These are phyloP conservation scores for Pyrrhosoma nymphula DNA, from an alignment of 2,888 invertebrate genomes.

Conservation along the genomic window DNA sequence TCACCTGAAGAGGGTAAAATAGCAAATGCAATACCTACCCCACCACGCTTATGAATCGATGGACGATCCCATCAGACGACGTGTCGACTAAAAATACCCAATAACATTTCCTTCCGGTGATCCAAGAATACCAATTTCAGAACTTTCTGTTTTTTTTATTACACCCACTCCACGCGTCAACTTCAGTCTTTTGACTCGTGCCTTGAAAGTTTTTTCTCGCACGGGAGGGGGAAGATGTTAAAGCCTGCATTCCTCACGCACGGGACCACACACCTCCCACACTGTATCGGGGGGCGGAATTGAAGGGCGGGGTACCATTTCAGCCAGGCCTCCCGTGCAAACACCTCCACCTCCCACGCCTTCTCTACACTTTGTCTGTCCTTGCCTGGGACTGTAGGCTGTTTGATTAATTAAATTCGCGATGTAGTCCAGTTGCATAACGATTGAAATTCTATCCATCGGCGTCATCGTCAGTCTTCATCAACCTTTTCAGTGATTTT, in stretches of 20 bases:
- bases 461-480: too few species aligned
- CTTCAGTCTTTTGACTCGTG: neutral
- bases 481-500: too few species aligned
- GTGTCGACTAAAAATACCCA: neutral
- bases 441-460: too few species aligned
- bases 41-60: neutral
- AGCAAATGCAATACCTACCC: neutral
- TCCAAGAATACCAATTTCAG: conserved; percentile 7
- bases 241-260: neutral
- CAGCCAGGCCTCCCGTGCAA: neutral
- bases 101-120: neutral
- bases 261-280: neutral
- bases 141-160: conserved; percentile 6
- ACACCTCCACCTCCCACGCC: neutral
- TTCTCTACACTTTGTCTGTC: neutral
- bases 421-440: too few species aligned
- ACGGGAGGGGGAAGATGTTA: neutral
- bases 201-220: neutral
- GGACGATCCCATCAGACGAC: neutral
- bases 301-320: neutral
- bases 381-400: neutral
- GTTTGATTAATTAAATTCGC: too few species aligned
- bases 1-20: neutral
- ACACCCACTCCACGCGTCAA: neutral
- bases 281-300: neutral